A percentile compares a stretch with the other conserved stretches of the same genome.
phyloP scores from a whole-genome alignment of 2,113 vertebrate genomes.

The Harpagus bidentatus region DNA sequence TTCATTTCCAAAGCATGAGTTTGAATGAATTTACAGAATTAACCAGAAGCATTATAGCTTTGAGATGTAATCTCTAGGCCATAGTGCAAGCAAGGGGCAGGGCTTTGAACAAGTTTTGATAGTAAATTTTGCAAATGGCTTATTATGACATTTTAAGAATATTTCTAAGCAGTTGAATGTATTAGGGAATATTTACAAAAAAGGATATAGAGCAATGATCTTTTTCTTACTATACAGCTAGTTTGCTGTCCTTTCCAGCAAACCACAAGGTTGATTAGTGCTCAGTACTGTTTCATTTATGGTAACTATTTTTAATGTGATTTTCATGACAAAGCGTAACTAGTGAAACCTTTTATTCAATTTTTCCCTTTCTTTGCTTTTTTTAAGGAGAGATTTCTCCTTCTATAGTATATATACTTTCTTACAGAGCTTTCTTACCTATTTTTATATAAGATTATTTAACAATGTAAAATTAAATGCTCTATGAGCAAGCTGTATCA shows the following conservation, averaged over 20 bases:
- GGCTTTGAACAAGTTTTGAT: constrained; percentile 43
- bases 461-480: constrained; percentile 64
- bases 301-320: constrained; percentile 61
- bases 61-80: neutral
- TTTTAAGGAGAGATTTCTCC: constrained; percentile 62
- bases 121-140: constrained; percentile 34
- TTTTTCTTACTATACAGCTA: constrained; percentile 46
- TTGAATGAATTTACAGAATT: neutral
- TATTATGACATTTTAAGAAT: constrained; percentile 6
- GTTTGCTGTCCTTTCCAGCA: constrained; percentile 56
- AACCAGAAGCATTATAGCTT: neutral
- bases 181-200: constrained; percentile 3
- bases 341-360: constrained; percentile 46
- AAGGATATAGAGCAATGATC: neutral
- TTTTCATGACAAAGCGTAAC: constrained; percentile 60
- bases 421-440: constrained; percentile 79
- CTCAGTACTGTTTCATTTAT: constrained; percentile 55
- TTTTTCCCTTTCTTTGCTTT: constrained; percentile 43
- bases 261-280: constrained; percentile 47
- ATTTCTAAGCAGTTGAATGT: constrained; percentile 41
- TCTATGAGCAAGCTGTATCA: constrained; percentile 70
- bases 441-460: constrained; percentile 75
- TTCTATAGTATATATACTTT: constrained; percentile 69
- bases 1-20: neutral
- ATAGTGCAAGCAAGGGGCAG: neutral